Base-by-base conservation (phyloP, 2,888 invertebrate genomes). In the Dicyrtoma fusca region DNA sequence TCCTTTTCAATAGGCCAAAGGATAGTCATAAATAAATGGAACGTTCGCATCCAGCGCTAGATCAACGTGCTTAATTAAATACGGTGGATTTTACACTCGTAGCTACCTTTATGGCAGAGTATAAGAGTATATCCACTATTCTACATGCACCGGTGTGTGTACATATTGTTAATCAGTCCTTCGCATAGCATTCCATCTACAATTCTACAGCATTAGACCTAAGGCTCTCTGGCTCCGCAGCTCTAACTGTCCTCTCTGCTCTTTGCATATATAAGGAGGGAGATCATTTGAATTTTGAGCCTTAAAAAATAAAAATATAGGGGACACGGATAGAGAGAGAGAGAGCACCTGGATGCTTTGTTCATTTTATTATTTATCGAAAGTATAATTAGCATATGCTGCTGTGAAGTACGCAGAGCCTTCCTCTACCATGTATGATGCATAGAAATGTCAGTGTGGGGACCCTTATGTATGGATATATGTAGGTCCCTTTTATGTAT, bases 331-430 rank as follows among this genome's bases (percentile, higher is more conserved):
- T 14, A 23, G 45, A 45, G 14, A 49, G 23, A 26, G 49, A 49
- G 21, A 21, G 19, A 65, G 66, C 68, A 68, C 68, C 68, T 68
- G 68, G 68, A 68, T 68, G 19, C 57, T 66, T 66, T 53, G 66
- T 53, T 66, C 42, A 23, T 55, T 66, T 55, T 42, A 68, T 68
- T 68, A 68, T 68, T 68, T 57, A 68, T 57, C 68, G 57, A 68
- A 68, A 55, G 68, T 47, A 68, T 68, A 68, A 68, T 68, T 68
- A 68, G 68, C 68, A 68, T 68, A 68, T 11, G 25, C 21, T 11
- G 25, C 21, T 25, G 25, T 55, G 44, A 23, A 21, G 57, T 34
- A 53, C 53, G 49, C 23, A 55, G 10, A 55, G 55, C 14, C 14
- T 63, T 63, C 25, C 57, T 21, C 23, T 23, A 13, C 21, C 55